Conservation (phyloP, 2,113 vertebrate species). For the western clawed frog (Xenopus tropicalis) region DNA sequence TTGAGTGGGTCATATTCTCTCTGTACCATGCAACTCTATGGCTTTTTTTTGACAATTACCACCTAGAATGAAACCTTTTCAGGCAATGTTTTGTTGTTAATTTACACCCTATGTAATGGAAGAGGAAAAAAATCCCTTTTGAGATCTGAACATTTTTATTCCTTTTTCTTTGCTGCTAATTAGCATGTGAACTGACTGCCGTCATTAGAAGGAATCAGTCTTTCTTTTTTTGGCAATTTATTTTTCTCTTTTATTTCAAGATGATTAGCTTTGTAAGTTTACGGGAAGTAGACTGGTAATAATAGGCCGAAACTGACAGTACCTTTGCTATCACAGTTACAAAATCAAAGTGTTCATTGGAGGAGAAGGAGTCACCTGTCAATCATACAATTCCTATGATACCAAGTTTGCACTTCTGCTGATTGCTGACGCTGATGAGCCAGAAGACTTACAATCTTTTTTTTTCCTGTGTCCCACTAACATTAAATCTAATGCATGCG, state of each 20-base stretch:
- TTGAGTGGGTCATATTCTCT: constrained; percentile 1
- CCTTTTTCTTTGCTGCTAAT: constrained; percentile 15
- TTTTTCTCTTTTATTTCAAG: constrained; percentile 13
- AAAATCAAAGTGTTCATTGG: constrained; percentile 12
- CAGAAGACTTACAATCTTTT: constrained; percentile 1
- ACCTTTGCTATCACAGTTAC: constrained; percentile 25
- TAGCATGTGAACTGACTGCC: constrained; percentile 18
- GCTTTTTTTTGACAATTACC: background rate
- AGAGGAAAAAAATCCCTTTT: background rate
- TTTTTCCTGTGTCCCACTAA: background rate
- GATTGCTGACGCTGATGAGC: constrained; percentile 12
- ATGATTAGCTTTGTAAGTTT: constrained; percentile 20
- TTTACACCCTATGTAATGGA: background rate
- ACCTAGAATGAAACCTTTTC: constrained; percentile 4
- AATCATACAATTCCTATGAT: constrained; percentile 12
- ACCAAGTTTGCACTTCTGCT: background rate
- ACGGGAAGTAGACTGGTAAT: background rate
- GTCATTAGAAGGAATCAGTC: constrained; percentile 5
- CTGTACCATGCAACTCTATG: background rate
- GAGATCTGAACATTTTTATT: background rate
- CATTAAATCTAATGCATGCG: too few relatives aligned
- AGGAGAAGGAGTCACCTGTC: constrained; percentile 23
- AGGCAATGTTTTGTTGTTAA: background rate
- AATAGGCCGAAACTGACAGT: constrained; percentile 11
- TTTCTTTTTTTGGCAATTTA: constrained; percentile 5